Base-by-base conservation (phyloP, 2,113 vertebrate species). In the Nycticryphes semicollaris region DNA sequence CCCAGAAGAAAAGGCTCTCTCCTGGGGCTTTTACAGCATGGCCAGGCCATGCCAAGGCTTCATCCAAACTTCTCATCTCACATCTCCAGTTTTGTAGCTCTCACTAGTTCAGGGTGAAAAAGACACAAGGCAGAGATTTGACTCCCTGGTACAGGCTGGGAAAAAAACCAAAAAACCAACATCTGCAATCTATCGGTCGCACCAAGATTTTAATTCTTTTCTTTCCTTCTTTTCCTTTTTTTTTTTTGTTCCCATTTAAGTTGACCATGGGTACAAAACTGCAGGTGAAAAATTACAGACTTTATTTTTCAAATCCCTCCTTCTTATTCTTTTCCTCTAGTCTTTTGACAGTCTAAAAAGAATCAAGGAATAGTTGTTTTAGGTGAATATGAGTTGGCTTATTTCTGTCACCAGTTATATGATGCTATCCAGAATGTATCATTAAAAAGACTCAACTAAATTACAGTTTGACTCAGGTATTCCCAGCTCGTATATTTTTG, bases 401-500 rank as follows among this genome's bases (percentile, higher is more conserved):
- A 93, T 70, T 97, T 95, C 96, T 96, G 95, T 96, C 93, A 95
- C 87, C 95, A 96, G 93, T 93, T 97, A 81, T 57, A 78, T 96
- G 94, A 97, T 96, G 69, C 76, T 97, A 90, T 94, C 95, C 95
- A 97, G 95, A 97, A 95, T 78, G 73, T 86, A 94, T 93, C 93
- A 92, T 95, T 97, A 96, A 92, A 97, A 94, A 89, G 83, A 93
- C 87, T 83, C 79, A 74, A 81, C 72, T 93, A 96, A 96, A 97
- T 97, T 97, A 92, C 68, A 93, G 72, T 96, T 96, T 48, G 8
- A 97, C 85, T 96, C 82, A 90, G 81, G 79, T 93, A 95, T 94
- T 97, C 95, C 94, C 96, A 97, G 96, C 94, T 97, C 90, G 92
- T 96, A 96, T 97, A 96, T 97, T 97, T 95, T 96, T 95, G 96